These are phyloP conservation scores for Zelleria hepariella DNA, from an alignment of 2,888 invertebrate species.

Conservation along the genomic window DNA sequence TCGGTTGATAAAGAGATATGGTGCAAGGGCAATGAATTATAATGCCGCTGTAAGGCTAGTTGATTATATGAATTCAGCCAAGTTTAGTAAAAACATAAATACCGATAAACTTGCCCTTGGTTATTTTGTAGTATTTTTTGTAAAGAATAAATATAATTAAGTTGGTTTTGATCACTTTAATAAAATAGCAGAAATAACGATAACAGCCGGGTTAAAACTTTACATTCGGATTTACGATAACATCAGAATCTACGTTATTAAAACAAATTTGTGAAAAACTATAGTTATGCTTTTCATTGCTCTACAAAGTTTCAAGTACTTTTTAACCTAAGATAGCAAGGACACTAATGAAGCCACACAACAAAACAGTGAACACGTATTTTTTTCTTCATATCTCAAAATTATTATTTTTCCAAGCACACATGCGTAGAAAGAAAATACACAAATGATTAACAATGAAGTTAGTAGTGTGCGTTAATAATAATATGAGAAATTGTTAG, in stretches of 20 bases:
- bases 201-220: no score
- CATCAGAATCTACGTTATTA: no score
- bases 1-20: conserved; percentile 22
- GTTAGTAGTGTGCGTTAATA: conserved; percentile 25
- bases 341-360: neutral
- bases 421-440: conserved; percentile 22
- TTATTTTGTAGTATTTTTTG: no score
- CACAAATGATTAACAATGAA: conserved; percentile 22
- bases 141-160: no score
- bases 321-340: neutral
- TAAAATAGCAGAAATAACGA: no score
- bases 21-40: conserved; percentile 55
- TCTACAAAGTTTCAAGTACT: no score
- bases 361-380: neutral
- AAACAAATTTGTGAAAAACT: no score
- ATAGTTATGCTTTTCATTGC: no score
- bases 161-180: no score
- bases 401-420: conserved; percentile 35
- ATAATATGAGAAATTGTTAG: conserved; percentile 31
- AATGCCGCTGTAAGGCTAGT: conserved; percentile 22
- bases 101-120: neutral
- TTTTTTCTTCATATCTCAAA: conserved; percentile 34
- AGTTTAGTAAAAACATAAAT: neutral
- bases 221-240: no score
- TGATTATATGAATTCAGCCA: neutral